A percentile compares a stretch with the other conserved stretches of the same genome.
Conservation (phyloP, 2,888 invertebrate species). For the Orchesella flavescens region DNA sequence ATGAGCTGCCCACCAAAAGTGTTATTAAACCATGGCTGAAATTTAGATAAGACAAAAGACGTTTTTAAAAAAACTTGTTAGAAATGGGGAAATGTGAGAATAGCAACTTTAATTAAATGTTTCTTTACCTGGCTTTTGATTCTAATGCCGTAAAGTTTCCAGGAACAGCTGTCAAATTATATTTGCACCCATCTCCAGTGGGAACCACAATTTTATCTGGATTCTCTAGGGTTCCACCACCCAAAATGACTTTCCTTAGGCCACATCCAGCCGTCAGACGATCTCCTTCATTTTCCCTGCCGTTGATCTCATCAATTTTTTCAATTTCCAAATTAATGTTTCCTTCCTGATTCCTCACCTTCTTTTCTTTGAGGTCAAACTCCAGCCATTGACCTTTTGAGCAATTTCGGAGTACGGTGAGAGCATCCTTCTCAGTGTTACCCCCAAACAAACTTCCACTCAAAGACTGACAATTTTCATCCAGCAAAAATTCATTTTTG, state of each 20-base stretch:
- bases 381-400: background rate
- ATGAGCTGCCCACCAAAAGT: too few species aligned
- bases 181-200: too few species aligned
- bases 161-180: background rate
- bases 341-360: background rate
- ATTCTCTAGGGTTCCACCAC: too few species aligned
- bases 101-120: background rate
- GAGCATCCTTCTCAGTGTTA: background rate
- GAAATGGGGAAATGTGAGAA: too few species aligned
- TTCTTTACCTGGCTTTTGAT: background rate
- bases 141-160: background rate
- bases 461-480: background rate
- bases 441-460: background rate
- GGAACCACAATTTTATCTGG: too few species aligned
- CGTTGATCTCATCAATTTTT: too few species aligned
- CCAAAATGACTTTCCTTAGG: too few species aligned
- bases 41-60: background rate
- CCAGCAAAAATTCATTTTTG: slow-evolving; percentile 12
- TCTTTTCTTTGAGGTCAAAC: background rate
- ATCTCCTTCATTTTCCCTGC: too few species aligned
- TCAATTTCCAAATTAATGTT: too few species aligned
- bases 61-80: too few species aligned
- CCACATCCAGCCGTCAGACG: too few species aligned
- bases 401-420: background rate
- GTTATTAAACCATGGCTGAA: too few species aligned